Conservation (phyloP, 2,113 vertebrate genomes). For the Macquaria ambigua region DNA sequence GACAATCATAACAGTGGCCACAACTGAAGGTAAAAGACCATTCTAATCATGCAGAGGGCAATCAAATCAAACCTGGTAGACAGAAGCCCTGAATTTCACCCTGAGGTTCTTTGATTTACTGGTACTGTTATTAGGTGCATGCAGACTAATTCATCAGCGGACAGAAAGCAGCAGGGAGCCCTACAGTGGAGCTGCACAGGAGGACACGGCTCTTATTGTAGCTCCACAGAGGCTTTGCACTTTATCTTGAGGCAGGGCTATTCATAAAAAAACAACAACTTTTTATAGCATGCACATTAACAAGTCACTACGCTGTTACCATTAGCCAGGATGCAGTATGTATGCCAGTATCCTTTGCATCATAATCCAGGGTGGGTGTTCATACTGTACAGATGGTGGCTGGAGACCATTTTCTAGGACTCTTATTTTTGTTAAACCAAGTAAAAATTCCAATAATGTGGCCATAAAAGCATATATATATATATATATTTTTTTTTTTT, state of each 20-base stretch:
- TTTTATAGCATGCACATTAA: neutral
- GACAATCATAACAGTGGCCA: neutral
- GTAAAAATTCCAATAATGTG: neutral
- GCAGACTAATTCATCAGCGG: conserved; percentile 47
- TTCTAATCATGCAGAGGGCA: conserved; percentile 31
- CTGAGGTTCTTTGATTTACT: conserved; percentile 33
- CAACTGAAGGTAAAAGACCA: conserved; percentile 28
- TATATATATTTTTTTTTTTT: too few relatives aligned
- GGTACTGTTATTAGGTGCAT: conserved; percentile 1
- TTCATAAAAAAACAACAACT: neutral
- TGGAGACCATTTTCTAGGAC: neutral
- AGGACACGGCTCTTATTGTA: conserved; percentile 1
- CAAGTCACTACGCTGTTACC: neutral
- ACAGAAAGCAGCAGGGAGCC: conserved; percentile 15
- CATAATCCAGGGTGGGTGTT: neutral
- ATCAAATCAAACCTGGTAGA: conserved; percentile 39
- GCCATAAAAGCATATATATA: neutral
- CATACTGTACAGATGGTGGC: neutral
- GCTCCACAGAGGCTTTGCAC: neutral
- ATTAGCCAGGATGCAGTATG: neutral
- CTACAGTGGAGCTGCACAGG: neutral
- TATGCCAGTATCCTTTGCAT: neutral
- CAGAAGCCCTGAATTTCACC: neutral
- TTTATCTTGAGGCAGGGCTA: neutral
- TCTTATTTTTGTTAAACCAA: neutral